Evolutionary conservation across 2,797 vertebrate species (phyloP), one percentile per base, ranked within the genome.

Genomic region (Helicolenus hilgendorfi): DNA sequence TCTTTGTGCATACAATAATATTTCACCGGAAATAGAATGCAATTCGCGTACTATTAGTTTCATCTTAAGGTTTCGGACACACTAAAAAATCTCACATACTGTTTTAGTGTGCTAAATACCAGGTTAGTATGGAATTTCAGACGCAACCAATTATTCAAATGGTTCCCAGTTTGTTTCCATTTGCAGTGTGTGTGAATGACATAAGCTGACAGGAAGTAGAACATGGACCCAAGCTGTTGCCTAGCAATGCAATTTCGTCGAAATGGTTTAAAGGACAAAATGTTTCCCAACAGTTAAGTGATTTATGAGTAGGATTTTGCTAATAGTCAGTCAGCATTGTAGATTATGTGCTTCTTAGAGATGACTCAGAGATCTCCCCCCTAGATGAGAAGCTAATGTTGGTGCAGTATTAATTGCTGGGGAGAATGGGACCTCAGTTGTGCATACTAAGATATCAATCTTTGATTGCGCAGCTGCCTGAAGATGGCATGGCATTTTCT

Each of bases 251-350:
- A 49, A 49, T 49, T 49, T 49, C 18, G 18, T 49, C 18, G 7
- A 49, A 49, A 49, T 1, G 45, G 8, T 22, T n/a, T 55, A 38
- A 35, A 49, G 26, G 63, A 83, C 77, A 73, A 68, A 83, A 83
- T 76, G 74, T 76, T 89, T 68, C 85, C 38, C 58, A 83, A 67
- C 70, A 86, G 70, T 76, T 91, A 10, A 84, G 69, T 69, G 76
- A 84, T 92, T 92, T 83, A 85, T 88, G 58, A 83, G 79, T 58
- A 60, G 36, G 68, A 80, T 84, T 81, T 84, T 80, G 53, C 3
- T 59, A 80, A 59, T 81, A 72, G 78, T 79, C 69, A 74, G 68
- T 77, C 72, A 74, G 71, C 64, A 64, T 60, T 65, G 45, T 77
- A 33, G 71, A 72, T 88, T 2, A 85, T 83, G 27, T 58, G n/a